phyloP scores from a whole-genome alignment of 2,113 vertebrate genomes.

The Ophiodon elongatus region DNA sequence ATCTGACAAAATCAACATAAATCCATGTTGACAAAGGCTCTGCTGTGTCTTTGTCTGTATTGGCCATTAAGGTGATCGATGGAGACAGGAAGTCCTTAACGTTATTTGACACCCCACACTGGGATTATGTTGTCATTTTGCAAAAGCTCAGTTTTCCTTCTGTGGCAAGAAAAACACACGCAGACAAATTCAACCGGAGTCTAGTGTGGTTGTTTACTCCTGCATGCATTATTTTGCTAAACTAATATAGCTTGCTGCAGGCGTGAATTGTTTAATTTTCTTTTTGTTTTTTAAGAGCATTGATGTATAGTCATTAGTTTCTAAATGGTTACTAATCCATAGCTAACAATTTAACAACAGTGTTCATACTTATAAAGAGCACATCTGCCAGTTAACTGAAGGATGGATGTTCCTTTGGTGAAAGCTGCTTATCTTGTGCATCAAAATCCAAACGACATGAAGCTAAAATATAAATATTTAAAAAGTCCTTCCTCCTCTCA shows the following conservation, averaged over 20 bases:
- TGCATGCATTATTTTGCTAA: neutral
- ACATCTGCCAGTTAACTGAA: neutral
- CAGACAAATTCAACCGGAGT: neutral
- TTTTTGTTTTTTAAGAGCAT: neutral
- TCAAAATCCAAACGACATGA: neutral
- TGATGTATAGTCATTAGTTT: neutral
- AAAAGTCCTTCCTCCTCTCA: neutral
- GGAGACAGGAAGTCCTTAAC: neutral
- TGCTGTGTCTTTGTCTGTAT: neutral
- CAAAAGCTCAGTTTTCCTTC: neutral
- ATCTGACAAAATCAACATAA: neutral
- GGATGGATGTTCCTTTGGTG: neutral
- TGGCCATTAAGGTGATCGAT: neutral
- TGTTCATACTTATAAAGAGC: neutral
- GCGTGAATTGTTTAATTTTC: neutral
- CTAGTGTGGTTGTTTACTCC: neutral
- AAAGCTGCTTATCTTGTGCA: conserved; percentile 1
- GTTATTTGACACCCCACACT: neutral
- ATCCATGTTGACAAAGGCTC: neutral
- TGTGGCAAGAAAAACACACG: neutral
- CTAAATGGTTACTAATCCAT: neutral
- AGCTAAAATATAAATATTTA: conserved; percentile 1
- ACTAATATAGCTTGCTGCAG: neutral
- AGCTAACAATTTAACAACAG: neutral
- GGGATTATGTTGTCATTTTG: neutral